phyloP scores from a whole-genome alignment of 2,797 vertebrate species.

The Saguinus oedipus region DNA sequence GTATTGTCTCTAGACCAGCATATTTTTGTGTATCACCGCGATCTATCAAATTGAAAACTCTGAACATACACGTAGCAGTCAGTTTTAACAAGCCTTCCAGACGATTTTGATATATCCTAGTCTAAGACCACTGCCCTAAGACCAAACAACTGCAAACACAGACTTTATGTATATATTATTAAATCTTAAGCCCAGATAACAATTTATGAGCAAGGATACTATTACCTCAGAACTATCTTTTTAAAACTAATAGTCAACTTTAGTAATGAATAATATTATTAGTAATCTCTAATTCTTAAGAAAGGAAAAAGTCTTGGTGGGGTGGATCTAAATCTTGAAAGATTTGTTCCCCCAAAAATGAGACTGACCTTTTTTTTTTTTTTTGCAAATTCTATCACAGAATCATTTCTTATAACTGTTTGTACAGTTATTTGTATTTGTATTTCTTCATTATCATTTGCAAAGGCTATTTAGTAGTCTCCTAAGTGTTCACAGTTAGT shows the following conservation, averaged over 20 bases:
- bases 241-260: not conserved
- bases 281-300: not conserved
- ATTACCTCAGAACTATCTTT: not conserved
- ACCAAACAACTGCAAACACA: not conserved
- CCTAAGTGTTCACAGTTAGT: not conserved
- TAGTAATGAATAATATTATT: not conserved
- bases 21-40: not conserved
- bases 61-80: not conserved
- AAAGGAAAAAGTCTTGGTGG: not conserved
- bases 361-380: not conserved
- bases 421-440: too few relatives aligned
- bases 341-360: not conserved
- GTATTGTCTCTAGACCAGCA: not conserved
- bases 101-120: not conserved
- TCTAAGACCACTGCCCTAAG: not conserved
- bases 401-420: not conserved
- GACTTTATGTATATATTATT: constrained; percentile 41
- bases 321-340: not conserved
- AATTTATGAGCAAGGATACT: not conserved
- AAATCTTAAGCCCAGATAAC: not conserved
- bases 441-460: not conserved
- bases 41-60: not conserved
- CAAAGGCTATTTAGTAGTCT: not conserved
- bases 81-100: not conserved
- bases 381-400: constrained; percentile 1